These are phyloP conservation scores for human (Homo sapiens) DNA, from an alignment of 2,113 vertebrate species.

Conservation along the genomic window GRCh38 chr13:31460001-31460500, in stretches of 20 bases:
- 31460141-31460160: background rate
- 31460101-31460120: background rate
- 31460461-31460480: background rate
- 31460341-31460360: background rate
- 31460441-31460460: background rate
- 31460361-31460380: background rate
- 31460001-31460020: background rate
- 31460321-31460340: background rate
- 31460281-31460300: background rate
- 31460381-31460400: background rate
- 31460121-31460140: background rate
- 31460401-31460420: background rate
- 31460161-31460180: background rate
- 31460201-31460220: background rate
- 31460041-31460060: background rate
- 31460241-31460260: background rate
- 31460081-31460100: background rate
- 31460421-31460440: background rate
- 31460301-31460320: background rate
- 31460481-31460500: background rate
- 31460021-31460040: background rate
- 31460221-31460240: background rate
- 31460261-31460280: background rate
- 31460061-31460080: background rate
- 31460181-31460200: background rate